Evolutionary conservation across 2,797 vertebrate species (phyloP), one percentile per base, ranked within the genome.

Genomic region (Sebastes hubbsi): DNA sequence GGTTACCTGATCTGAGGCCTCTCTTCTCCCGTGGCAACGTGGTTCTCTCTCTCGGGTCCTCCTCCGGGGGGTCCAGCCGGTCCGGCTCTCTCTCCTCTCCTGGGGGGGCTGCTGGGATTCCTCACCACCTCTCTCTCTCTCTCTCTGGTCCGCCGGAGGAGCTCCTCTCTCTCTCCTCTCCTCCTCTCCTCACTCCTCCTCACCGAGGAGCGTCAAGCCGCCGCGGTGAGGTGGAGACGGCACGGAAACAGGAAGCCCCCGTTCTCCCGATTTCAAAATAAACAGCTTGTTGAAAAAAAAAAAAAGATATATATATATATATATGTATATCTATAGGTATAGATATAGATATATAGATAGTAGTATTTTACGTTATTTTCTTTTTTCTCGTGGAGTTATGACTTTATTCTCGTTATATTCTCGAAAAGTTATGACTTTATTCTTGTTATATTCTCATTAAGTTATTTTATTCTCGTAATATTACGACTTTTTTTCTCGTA

Each of bases 1-100:
- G 59, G 78, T 93, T 95, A 96, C 96, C 96, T 96, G 91, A 87
- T 86, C 86, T 7, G 89, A 91, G 93, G 87, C 92, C 94, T 95
- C 94, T 95, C 42, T 42, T 42, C 38, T 42, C 88, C 92, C 94
- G 89, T 90, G 89, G 91, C 90, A 89, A 91, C 94, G 92, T 59
- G 90, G 88, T 80, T 88, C 91, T 91, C 93, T 91, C 93, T 92
- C 86, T 92, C 89, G 83, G 87, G 83, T 94, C 86, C 89, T 94
- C 88, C 92, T 95, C 91, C 90, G 71, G 89, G 89, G 92, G 92
- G 88, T 94, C 94, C 93, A 88, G 92, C 91, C 88, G 89, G 88
- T 92, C 90, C 88, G 87, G 82, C 87, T 89, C 88, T 83, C 80
- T 92, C 91, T 91, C 91, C 82, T 77, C 36, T 38, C 36, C 36